Conservation (phyloP, 23 tunicate genomes). For the Ascidia mentula region DNA sequence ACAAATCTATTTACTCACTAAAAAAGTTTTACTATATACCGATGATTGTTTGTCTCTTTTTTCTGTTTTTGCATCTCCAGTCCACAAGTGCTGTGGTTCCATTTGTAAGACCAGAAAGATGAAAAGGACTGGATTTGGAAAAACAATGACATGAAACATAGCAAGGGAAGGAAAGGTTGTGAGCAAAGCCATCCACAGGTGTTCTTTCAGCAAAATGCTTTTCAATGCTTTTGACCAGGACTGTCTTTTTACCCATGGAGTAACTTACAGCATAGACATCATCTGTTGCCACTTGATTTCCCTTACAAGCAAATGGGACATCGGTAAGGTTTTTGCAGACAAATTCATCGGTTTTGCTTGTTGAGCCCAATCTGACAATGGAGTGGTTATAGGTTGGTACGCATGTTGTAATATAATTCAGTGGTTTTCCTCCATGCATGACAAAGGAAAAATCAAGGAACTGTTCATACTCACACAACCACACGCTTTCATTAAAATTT, state of each 20-base stretch:
- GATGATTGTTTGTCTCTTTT: not conserved
- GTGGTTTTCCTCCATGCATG: not conserved
- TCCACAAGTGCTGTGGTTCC: not conserved
- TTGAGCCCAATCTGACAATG: not conserved
- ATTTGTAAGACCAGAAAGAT: not conserved
- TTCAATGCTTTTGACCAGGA: not conserved
- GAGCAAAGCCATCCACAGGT: not conserved
- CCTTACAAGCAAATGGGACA: not conserved
- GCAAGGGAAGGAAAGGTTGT: not conserved
- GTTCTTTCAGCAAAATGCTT: not conserved
- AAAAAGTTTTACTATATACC: not conserved
- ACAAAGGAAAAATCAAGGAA: not conserved
- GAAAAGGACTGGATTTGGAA: not conserved
- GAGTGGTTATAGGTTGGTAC: not conserved
- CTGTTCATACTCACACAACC: not conserved
- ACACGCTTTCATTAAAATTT: too few species aligned
- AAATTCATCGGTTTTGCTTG: not conserved
- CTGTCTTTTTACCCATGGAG: not conserved
- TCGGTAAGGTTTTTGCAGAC: not conserved
- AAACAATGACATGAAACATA: not conserved
- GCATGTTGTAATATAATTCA: not conserved
- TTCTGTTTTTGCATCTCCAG: not conserved
- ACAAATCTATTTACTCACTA: not conserved
- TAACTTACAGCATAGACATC: not conserved
- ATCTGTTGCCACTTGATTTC: not conserved